These are phyloP conservation scores for Dryobates pubescens DNA, from an alignment of 2,797 vertebrate genomes.

Conservation along the genomic window DNA sequence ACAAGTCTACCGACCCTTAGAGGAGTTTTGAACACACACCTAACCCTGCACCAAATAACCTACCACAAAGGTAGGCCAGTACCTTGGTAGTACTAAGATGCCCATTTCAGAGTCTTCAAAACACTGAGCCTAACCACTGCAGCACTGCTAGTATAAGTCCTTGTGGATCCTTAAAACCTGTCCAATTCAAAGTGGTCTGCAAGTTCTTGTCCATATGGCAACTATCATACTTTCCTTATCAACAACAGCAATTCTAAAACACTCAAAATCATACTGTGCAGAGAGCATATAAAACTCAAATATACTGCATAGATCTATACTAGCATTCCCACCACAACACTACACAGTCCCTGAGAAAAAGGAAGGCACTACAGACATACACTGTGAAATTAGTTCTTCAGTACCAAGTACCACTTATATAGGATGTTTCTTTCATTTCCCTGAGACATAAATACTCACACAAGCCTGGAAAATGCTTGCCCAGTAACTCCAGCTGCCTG, in stretches of 20 bases:
- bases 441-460: not conserved
- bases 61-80: rapidly evolving
- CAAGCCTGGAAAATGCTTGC: not conserved
- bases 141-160: not conserved
- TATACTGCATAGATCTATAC: not conserved
- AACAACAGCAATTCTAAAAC: not conserved
- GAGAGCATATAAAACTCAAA: not conserved
- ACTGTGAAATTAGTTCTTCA: not conserved
- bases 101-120: not conserved
- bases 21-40: not conserved
- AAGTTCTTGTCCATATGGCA: not conserved
- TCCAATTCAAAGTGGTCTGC: not conserved
- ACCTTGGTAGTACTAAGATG: not conserved
- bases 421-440: not conserved
- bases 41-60: not conserved
- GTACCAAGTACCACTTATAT: not conserved
- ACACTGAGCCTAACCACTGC: not conserved
- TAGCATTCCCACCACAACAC: not conserved
- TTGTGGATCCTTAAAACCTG: not conserved
- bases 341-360: not conserved
- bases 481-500: not conserved
- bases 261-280: not conserved
- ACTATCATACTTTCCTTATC: not conserved
- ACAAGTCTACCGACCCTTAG: not conserved
- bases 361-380: not conserved